These are phyloP conservation scores for Drusus annulatus DNA, from an alignment of 1,140 invertebrate genomes.

Conservation along the genomic window DNA sequence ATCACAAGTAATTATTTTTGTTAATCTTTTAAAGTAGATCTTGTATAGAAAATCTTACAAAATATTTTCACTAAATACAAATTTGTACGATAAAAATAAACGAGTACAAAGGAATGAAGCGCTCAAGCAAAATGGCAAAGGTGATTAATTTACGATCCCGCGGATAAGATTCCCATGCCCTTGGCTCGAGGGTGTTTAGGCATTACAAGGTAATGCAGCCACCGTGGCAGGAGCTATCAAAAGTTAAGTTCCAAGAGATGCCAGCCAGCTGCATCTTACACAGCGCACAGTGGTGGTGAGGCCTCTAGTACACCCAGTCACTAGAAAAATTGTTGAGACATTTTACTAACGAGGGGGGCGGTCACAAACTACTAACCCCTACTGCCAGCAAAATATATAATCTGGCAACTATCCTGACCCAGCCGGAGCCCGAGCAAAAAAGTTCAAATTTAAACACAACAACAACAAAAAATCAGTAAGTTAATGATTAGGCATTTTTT, in stretches of 20 bases:
- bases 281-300: not conserved
- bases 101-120: too few species aligned
- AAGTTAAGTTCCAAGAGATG: conserved; percentile 12
- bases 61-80: too few species aligned
- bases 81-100: too few species aligned
- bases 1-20: too few species aligned
- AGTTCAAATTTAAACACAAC: not conserved
- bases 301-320: conserved; percentile 42
- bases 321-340: conserved; percentile 56
- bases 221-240: not conserved
- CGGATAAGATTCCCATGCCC: not conserved
- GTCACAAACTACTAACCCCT: conserved; percentile 15
- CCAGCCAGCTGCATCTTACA: conserved; percentile 26
- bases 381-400: not conserved
- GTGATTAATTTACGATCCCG: too few species aligned
- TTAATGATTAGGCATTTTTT: not conserved
- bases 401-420: not conserved
- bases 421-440: not conserved
- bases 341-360: conserved; percentile 53
- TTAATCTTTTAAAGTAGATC: too few species aligned
- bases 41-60: too few species aligned
- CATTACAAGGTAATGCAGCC: not conserved
- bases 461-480: not conserved
- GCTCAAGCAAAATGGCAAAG: too few species aligned
- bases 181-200: conserved; percentile 1